These are phyloP conservation scores for Prenolepis imparis DNA, from an alignment of 2,888 invertebrate genomes.

Conservation along the genomic window DNA sequence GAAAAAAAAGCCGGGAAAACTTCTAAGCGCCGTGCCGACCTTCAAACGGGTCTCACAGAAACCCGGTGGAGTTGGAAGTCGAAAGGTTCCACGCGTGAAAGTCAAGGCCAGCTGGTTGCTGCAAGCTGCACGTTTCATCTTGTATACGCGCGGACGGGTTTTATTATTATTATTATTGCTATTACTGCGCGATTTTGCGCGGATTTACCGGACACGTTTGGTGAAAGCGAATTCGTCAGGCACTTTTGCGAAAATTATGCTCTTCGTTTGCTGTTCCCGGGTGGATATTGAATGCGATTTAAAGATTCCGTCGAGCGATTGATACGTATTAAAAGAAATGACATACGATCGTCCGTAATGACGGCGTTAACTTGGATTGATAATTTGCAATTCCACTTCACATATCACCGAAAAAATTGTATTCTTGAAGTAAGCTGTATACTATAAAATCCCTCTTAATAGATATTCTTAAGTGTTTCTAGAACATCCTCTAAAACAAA, in stretches of 20 bases:
- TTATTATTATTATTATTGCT: constrained; percentile 38
- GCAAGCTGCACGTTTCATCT: constrained; percentile 59
- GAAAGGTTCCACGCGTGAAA: constrained; percentile 68
- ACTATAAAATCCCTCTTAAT: no score
- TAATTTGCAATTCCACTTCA: constrained; percentile 26
- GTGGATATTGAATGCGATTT: constrained; percentile 20
- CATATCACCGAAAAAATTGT: no score
- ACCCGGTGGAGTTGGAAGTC: constrained; percentile 9
- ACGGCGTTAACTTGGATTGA: background rate
- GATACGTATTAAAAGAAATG: constrained; percentile 31
- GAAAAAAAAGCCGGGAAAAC: constrained; percentile 5
- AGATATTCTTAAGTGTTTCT: no score
- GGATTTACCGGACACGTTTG: background rate
- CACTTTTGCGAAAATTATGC: constrained; percentile 70
- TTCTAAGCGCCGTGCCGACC: constrained; percentile 34
- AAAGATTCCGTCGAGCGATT: constrained; percentile 33
- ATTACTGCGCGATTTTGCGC: constrained; percentile 15
- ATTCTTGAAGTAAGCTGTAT: no score
- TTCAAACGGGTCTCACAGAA: constrained; percentile 44
- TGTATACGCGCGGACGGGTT: constrained; percentile 34
- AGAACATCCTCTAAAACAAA: no score
- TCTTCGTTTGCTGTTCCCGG: constrained; percentile 51
- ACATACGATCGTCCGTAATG: constrained; percentile 17
- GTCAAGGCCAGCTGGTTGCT: constrained; percentile 72
- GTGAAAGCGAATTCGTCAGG: constrained; percentile 67